A percentile compares a stretch with the other conserved stretches of the same genome.
Evolutionary conservation across 1,140 invertebrate species (phyloP).

Genomic region (Drosophila erecta): DNA sequence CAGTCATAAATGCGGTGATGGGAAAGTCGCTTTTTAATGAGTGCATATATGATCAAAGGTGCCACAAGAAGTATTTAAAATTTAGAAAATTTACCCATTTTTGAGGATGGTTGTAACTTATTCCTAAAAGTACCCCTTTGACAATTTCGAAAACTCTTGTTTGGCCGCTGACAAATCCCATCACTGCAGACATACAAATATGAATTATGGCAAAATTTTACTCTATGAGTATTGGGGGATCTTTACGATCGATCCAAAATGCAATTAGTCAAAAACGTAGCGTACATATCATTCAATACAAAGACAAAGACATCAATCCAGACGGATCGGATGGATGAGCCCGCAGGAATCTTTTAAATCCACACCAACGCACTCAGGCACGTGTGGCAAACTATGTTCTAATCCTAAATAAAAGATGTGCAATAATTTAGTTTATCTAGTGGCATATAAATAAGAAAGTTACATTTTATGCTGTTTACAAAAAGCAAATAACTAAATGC

Average conservation of each 20-base stretch:
- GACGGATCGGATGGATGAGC: not conserved
- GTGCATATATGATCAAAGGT: not conserved
- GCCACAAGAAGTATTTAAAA: too few relatives aligned
- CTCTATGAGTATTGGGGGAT: slow-evolving; percentile 37
- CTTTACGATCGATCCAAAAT: slow-evolving; percentile 1
- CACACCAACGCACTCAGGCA: slow-evolving; percentile 15
- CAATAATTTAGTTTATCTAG: slow-evolving; percentile 67
- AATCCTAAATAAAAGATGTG: slow-evolving; percentile 63
- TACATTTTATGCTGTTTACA: slow-evolving; percentile 77
- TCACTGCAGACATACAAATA: slow-evolving; percentile 13
- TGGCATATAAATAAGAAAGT: slow-evolving; percentile 51
- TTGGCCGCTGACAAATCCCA: slow-evolving; percentile 10
- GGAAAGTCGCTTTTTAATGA: not conserved
- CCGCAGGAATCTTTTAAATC: slow-evolving; percentile 15
- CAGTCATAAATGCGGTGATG: slow-evolving; percentile 17
- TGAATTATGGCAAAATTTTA: slow-evolving; percentile 49
- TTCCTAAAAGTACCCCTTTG: too few relatives aligned
- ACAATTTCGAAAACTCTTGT: not conserved
- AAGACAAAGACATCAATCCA: slow-evolving; percentile 13
- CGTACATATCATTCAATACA: slow-evolving; percentile 39
- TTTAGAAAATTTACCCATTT: too few relatives aligned
- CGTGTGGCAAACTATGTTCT: slow-evolving; percentile 41
- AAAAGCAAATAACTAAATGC: slow-evolving; percentile 65
- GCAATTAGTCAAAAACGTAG: slow-evolving; percentile 36
- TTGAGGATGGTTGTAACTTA: not conserved